Evolutionary conservation across 2,113 vertebrate species (phyloP).

Genomic region (Hippocampus guttulatus): DNA sequence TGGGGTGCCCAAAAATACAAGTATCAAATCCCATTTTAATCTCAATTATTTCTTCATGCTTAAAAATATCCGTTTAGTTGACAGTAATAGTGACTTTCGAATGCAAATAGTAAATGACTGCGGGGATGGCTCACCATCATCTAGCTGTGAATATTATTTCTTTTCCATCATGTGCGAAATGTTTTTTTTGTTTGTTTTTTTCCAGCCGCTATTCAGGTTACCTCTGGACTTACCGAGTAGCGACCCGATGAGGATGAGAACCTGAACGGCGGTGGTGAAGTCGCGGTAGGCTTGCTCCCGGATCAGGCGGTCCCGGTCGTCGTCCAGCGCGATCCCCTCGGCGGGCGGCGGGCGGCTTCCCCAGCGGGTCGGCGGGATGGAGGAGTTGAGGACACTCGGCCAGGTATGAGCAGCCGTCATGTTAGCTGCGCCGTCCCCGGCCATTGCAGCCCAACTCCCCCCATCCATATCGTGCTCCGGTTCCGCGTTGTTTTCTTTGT

Average conservation of each 20-base stretch:
- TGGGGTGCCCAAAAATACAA: too few species aligned
- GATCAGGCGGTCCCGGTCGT: constrained; percentile 46
- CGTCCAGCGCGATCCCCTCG: constrained; percentile 36
- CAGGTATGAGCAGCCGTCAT: constrained; percentile 58
- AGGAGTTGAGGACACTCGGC: constrained; percentile 66
- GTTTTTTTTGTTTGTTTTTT: background rate
- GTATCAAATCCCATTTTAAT: too few species aligned
- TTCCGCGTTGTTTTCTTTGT: background rate
- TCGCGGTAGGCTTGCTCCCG: constrained; percentile 81
- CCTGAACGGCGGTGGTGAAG: constrained; percentile 83
- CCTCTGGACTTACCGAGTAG: constrained; percentile 79
- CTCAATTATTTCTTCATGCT: too few species aligned
- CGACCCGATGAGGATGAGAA: constrained; percentile 87
- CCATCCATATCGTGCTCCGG: constrained; percentile 50
- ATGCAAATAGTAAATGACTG: background rate
- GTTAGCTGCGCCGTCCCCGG: constrained; percentile 62
- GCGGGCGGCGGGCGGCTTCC: constrained; percentile 53
- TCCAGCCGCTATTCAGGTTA: background rate
- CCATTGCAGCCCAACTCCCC: constrained; percentile 66
- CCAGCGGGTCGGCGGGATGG: constrained; percentile 63
- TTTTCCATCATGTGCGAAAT: background rate
- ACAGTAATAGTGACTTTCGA: background rate
- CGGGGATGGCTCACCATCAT: background rate
- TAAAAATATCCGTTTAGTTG: background rate
- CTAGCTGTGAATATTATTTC: background rate